Base-by-base conservation (phyloP, 2,113 vertebrate genomes). In the Tretioscincus oriximinensis region DNA sequence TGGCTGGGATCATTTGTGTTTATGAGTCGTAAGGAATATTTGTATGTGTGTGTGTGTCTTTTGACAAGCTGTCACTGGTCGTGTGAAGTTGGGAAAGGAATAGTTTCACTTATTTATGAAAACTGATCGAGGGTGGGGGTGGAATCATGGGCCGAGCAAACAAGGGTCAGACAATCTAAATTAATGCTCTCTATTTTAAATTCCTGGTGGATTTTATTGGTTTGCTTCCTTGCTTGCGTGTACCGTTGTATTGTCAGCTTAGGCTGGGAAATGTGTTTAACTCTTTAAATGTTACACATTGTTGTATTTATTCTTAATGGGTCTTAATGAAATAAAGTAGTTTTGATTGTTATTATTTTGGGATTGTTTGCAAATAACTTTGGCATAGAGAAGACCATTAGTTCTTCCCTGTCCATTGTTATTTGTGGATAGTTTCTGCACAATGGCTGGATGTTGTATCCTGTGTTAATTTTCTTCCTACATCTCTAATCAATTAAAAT, bases 351-450 rank as follows among this genome's bases (percentile, higher is more conserved):
- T 93, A 93, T 90, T 93, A 93, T 87, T 88, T 91, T 90, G 82
- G 86, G 90, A 86, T 88, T 94, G 85, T 92, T 94, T 92, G 91
- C 87, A 95, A 95, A 96, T 89, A 96, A 93, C 91, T 93, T 92
- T 80, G 84, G 85, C 92, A 95, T 92, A 90, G 89, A 93, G 81
- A 89, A 92, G 90, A 79, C 49, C 66, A 80, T 86, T 91, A 87
- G 16, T 58, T 21, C 21, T 29, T 21, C 16, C 21, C 54, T 41
- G 4, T 28, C 20, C 63, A 85, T 93, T 91, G 86, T 91, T 94
- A 95, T 93, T 93, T 88, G 90, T 93, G 88, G 95, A 5, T 4
- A 58, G 24, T 31, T 12, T 54, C 49, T 31, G 41, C 49, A 54
- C 67, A 68, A 29, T 29, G 58, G 28, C 6, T 26, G 61, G 65